Evolutionary conservation across 2,113 vertebrate genomes (phyloP), one percentile per base, ranked within the genome.

Genomic region (Hippoglossus stenolepis): DNA sequence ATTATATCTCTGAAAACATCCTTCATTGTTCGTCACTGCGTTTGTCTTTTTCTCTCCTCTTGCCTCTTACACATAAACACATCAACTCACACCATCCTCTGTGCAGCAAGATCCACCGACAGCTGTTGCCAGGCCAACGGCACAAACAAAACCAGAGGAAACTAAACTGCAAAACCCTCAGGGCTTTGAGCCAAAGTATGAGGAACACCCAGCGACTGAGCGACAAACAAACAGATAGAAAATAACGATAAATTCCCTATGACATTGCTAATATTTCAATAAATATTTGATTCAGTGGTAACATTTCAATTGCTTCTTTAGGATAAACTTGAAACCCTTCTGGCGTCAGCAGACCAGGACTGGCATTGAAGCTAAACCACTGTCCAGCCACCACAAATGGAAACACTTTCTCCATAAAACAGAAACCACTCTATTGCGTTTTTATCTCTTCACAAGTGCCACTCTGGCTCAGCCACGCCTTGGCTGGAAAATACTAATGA

Each of bases 111-210:
- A 31, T 31, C 38, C 38, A 11, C 40, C 40, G 57, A 24, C 23
- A 58, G 54, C 59, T 60, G 87, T 91, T 83, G 43, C 81, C 79
- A 80, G 21, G 75, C 53, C 51, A 81, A 87, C 81, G 57, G 70
- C 74, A 81, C 67, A 89, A 91, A 88, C 84, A 82, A 38, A 80
- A 49, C 75, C 66, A 72, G 26, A 85, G 72, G 79, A 87, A 88
- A 86, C 77, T 73, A 68, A 43, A 54, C 51, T 70, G 53, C 75
- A 63, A 1, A 40, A 69, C 49, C 79, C 35, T 61, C 28, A 0
- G 64, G 65, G 80, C 80, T 76, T 59, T 20, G 20, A 75, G 74
- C 73, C 87, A 74, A 64, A 75, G 54, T 51, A 49, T 10, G 59
- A 72, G 76, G 61, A 85, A 82, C 79, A 81, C 84, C 80, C 86